Evolutionary conservation across 2,113 vertebrate species (phyloP), one percentile per base, ranked within the genome.

Genomic region (Engraulis encrasicolus): DNA sequence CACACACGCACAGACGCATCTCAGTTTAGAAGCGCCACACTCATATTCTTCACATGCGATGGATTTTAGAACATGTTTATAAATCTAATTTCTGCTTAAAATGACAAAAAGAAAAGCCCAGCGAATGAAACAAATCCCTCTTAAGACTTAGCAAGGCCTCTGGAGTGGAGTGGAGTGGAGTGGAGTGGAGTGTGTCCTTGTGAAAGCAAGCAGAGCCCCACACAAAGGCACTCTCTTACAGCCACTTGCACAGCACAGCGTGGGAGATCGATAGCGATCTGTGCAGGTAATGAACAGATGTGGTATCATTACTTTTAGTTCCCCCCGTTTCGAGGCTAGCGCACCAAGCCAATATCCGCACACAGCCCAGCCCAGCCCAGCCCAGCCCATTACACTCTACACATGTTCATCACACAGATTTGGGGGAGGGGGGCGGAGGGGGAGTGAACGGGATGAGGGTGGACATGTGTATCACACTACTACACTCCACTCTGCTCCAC

Each of bases 241-340:
- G 66, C 66, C 66, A 15, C 66, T 74, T 34, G 3, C 66, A 71
- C 61, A n/a, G 31, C 27, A 36, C 23, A 34, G 27, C 27, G 31
- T 27, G 66, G 15, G 66, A 27, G 27, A 66, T 91, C 91, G 85
- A 89, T 91, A 90, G 83, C 85, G 89, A 91, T 92, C 83, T 80
- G n/a, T 14, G 3, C 80, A 87, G 77, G 83, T 87, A 86, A 92
- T 88, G 85, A 91, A 89, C 15, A 58, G 91, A 87, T 81, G 40
- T 80, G 48, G 81, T 50, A 78, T 79, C 74, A 81, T 88, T 83
- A 85, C 85, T 86, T n/a, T 37, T 81, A 77, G 82, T 0, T 34
- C 48, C 66, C 37, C 82, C n/a, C 82, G 74, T 11, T 27, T 27
- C 27, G 31, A 11, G 31, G n/a, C n/a, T n/a, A n/a, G n/a, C n/a